Conservation (phyloP, 2,797 vertebrate species). For the Harpagifer antarcticus region DNA sequence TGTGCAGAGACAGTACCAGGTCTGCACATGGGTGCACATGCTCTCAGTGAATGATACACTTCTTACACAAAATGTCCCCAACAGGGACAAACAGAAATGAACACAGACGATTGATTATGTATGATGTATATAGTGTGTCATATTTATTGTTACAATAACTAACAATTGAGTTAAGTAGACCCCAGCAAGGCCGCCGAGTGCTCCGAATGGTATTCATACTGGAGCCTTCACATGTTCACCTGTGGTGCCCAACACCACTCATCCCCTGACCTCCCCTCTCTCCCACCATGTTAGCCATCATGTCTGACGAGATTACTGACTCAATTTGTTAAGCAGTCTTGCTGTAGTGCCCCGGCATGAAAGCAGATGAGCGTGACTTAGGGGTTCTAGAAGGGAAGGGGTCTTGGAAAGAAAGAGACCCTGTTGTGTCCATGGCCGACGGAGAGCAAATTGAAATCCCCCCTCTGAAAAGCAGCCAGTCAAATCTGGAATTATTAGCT, state of each 20-base stretch:
- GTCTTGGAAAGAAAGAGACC: constrained; percentile 66
- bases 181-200: constrained; percentile 24
- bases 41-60: background rate
- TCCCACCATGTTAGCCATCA: constrained; percentile 74
- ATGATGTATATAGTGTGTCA: background rate
- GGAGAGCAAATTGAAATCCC: constrained; percentile 70
- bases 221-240: constrained; percentile 36
- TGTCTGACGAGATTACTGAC: constrained; percentile 85
- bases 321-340: constrained; percentile 78
- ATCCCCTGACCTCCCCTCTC: constrained; percentile 51
- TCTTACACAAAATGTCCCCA: background rate
- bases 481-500: constrained; percentile 85
- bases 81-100: background rate
- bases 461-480: constrained; percentile 74
- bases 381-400: constrained; percentile 37
- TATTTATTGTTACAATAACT: constrained; percentile 7
- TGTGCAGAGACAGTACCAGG: background rate
- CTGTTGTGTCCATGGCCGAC: constrained; percentile 78
- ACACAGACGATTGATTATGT: constrained; percentile 4
- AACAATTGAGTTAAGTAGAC: constrained; percentile 7
- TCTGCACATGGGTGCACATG: background rate
- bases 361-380: constrained; percentile 72
- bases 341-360: constrained; percentile 51
- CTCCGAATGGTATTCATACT: constrained; percentile 33
- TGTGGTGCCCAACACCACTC: constrained; percentile 35